Percentiles rank a stretch among this genome's conserved stretches.
Evolutionary conservation across 1,140 invertebrate species (phyloP).

Genomic region (Saccostrea echinata): DNA sequence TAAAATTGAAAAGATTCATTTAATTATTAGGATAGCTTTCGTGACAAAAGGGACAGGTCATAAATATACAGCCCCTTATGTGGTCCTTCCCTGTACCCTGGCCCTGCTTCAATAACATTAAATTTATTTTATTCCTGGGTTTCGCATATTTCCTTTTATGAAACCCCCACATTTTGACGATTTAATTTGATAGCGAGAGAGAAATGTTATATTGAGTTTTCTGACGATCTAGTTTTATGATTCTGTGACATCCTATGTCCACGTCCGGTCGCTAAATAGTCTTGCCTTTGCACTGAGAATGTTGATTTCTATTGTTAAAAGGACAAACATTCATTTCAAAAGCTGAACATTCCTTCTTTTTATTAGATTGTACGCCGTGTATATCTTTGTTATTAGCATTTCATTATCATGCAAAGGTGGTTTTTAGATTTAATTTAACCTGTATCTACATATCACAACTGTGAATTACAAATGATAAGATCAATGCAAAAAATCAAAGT

Average conservation of each 20-base stretch:
- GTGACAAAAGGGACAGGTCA: slow-evolving; percentile 24
- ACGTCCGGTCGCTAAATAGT: slow-evolving; percentile 27
- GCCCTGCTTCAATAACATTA: neutral
- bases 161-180: slow-evolving; percentile 27
- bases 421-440: slow-evolving; percentile 16
- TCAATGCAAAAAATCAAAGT: slow-evolving; percentile 20
- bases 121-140: slow-evolving; percentile 30
- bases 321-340: slow-evolving; percentile 28
- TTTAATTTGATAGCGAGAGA: slow-evolving; percentile 32
- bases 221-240: slow-evolving; percentile 9
- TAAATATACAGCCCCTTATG: slow-evolving; percentile 27
- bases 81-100: neutral
- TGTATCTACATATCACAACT: slow-evolving; percentile 15
- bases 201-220: slow-evolving; percentile 24
- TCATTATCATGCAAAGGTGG: slow-evolving; percentile 23
- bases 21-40: slow-evolving; percentile 37
- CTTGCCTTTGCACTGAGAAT: slow-evolving; percentile 20
- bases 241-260: slow-evolving; percentile 1
- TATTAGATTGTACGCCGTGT: neutral
- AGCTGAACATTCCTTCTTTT: neutral
- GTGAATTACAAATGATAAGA: slow-evolving; percentile 1
- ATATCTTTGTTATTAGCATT: slow-evolving; percentile 36
- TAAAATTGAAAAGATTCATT: slow-evolving; percentile 36
- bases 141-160: slow-evolving; percentile 18
- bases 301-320: neutral